Percentiles rank a stretch among this genome's conserved stretches.
These are phyloP conservation scores for Aplocera efformata DNA, from an alignment of 2,888 invertebrate species.

Conservation along the genomic window DNA sequence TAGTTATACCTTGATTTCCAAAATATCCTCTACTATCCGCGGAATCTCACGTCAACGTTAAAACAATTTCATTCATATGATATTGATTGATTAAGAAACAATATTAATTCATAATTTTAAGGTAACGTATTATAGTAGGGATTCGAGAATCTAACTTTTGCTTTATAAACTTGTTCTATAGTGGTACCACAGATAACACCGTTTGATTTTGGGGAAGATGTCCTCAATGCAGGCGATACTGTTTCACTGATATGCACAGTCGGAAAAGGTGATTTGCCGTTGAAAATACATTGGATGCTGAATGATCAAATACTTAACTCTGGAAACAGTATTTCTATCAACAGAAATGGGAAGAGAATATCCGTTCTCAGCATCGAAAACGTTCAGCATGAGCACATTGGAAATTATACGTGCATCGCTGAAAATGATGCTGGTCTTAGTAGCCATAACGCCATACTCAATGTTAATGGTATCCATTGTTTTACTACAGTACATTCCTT, in stretches of 20 bases:
- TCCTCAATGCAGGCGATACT: constrained; percentile 86
- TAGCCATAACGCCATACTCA: constrained; percentile 82
- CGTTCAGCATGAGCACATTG: constrained; percentile 79
- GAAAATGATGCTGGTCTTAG: constrained; percentile 83
- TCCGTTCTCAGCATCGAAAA: constrained; percentile 78
- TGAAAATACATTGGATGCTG: constrained; percentile 85
- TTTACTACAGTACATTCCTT: constrained; percentile 15
- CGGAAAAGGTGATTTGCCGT: constrained; percentile 85
- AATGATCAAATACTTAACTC: constrained; percentile 76
- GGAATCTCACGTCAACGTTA: no score
- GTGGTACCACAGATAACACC: constrained; percentile 80
- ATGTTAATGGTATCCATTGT: constrained; percentile 83
- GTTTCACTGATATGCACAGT: constrained; percentile 85
- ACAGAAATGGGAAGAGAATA: constrained; percentile 51
- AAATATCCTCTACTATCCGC: no score
- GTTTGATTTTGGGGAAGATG: constrained; percentile 86
- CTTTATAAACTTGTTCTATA: no score
- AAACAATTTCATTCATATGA: no score
- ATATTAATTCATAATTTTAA: no score
- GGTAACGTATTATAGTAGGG: no score
- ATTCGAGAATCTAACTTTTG: no score
- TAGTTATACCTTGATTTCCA: no score
- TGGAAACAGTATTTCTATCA: constrained; percentile 31
- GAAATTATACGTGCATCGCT: constrained; percentile 82
- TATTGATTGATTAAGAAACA: no score